Evolutionary conservation across 1,140 invertebrate genomes (phyloP), one percentile per base, ranked within the genome.

Genomic region (Pachypeltis micranthus): DNA sequence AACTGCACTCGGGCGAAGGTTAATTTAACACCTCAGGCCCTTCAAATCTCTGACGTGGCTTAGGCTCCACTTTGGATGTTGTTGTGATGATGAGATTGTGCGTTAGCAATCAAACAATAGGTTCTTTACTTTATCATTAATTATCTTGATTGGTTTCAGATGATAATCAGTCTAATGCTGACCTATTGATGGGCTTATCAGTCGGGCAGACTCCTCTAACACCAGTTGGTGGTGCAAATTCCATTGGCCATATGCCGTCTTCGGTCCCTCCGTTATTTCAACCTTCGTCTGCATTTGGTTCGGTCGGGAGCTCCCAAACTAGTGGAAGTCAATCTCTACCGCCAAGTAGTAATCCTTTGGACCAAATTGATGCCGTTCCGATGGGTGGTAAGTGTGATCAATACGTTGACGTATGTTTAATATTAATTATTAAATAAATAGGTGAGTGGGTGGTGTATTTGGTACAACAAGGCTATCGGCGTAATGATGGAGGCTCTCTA

Each of bases 161-260:
- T 60, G 44, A 65, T 23, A 44, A 58, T 28, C 21, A 56, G 2
- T 68, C 75, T 47, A 74, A 76, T 61, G 72, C 75, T 10, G 83
- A 85, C 74, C 75, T 85, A 61, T 68, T 85, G 39, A 77, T 80
- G 1, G 82, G 82, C 65, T 44, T 69, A 10, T 51, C 47, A 21
- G 31, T 39, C 7, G 31, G 7, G 16, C 10, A 14, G 47, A 10
- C 47, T 10, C 23, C 47, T 10, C n/a, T n/a, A n/a, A n/a, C n/a
- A n/a, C 12, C 4, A 4, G 19, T 7, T 21, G 47, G 47, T 16
- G 7, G 7, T 10, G 4, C 47, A 16, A n/a, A n/a, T n/a, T 51
- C n/a, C 31, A 28, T 57, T 21, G 59, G 47, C 29, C 28, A 54
- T 26, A 26, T 44, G 12, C 29, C 25, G 24, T 60, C 65, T 23